Base-by-base conservation (phyloP, 2,113 vertebrate species). In the Anhinga anhinga region DNA sequence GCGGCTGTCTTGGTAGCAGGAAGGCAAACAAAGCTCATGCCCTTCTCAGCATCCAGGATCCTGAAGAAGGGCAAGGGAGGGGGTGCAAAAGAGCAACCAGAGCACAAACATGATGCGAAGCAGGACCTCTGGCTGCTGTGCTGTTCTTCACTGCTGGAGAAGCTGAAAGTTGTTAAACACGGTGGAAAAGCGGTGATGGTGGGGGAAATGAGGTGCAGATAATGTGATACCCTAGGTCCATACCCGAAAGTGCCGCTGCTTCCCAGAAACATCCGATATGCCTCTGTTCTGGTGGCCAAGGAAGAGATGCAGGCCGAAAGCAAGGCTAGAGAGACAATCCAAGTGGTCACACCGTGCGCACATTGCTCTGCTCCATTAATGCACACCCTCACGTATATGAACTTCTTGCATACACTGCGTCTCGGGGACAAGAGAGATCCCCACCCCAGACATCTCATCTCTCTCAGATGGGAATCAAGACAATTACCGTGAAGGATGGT, bases 371-470 rank as follows among this genome's bases (percentile, higher is more conserved):
- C 56, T 52, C 77, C 22, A 19, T 30, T 59, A 83, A 80, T 5
- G 32, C 34, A 34, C 1, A 0, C 15, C 25, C 29, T 65, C n/a
- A 55, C 0, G 0, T 34, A 8, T 5, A 16, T 23, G 44, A 62
- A 11, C 22, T 71, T 88, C 65, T 67, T 61, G 53, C 20, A 61
- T 13, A 83, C 17, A 5, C 45, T 49, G 4, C 47, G 66, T 58
- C 58, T 63, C 58, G 26, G 44, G 44, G 56, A 85, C 47, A 63
- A 44, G 38, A 66, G 50, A 82, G 44, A 90, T 50, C 42, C 44
- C 30, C 49, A 77, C 15, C 16, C 32, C 47, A 66, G 29, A 32
- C 36, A 78, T 52, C 55, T 74, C 19, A 56, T 25, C 27, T 22
- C 82, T 36, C 52, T 61, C 2, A 1, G n/a, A 69, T 56, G 30